Evolutionary conservation across 2,888 invertebrate genomes (phyloP), one percentile per base, ranked within the genome.

Genomic region (Drosophila testacea): DNA sequence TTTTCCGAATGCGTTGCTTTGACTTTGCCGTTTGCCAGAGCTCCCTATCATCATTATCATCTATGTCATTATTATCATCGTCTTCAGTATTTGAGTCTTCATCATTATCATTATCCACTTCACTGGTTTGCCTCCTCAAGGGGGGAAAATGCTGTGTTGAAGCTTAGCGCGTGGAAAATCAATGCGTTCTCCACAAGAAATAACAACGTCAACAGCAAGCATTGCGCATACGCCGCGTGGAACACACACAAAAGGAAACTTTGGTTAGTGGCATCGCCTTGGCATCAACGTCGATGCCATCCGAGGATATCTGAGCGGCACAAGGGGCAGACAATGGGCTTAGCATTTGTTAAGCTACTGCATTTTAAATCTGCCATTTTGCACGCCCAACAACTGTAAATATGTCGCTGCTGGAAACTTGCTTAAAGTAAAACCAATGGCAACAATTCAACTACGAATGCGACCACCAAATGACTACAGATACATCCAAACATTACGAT

Each of bases 221-320:
- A 80, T 80, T 83, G 83, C 80, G 83, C 83, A 80, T 80, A 80
- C 80, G 80, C 84, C 77, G 55, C 72, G 69, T 82, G 56, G 52
- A 41, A 46, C 54, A 27, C 6, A n/a, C 46, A 50, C 56, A 61
- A 39, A 59, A 62, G 39, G 48, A 39, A 44, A 34, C 42, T 44
- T 57, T 61, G 54, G 36, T 16, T 67, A 57, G 41, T 28, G 42
- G 16, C 65, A 55, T 52, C 56, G 64, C 22, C 57, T 56, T 50
- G 48, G 47, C 62, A 64, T 52, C 62, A 56, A 27, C 42, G 22
- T 55, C 47, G 47, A 34, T 34, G 51, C 34, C 9, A 36, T 44
- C 32, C 32, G n/a, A 36, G 4, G 42, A 2, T 11, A 22, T 42
- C 22, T 22, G 22, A 11, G 5, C 7, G 6, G 30, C 5, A 27